These are phyloP conservation scores for Drosophila sulfurigaster DNA, from an alignment of 1,140 invertebrate genomes.

Conservation along the genomic window DNA sequence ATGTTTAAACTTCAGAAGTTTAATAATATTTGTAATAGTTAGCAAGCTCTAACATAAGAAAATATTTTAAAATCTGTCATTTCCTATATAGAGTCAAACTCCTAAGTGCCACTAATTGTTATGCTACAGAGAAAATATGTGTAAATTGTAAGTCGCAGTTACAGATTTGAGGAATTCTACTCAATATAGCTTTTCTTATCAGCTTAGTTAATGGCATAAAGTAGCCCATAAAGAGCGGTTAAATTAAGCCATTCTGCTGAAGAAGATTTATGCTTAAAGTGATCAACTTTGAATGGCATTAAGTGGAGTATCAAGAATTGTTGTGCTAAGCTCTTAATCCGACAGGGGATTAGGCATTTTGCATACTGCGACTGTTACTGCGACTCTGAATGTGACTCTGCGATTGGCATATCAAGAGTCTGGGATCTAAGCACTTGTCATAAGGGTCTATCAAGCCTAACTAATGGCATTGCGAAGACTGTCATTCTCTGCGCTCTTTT, in stretches of 20 bases:
- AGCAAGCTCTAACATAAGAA: no score
- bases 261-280: conserved; percentile 33
- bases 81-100: no score
- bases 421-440: conserved; percentile 58
- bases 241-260: conserved; percentile 4
- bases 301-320: conserved; percentile 44
- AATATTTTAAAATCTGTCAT: no score
- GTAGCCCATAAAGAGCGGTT: conserved; percentile 3
- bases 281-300: conserved; percentile 37
- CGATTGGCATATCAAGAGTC: conserved; percentile 65
- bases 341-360: conserved; percentile 71
- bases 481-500: conserved; percentile 7
- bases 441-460: conserved; percentile 28
- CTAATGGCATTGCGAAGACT: conserved; percentile 33
- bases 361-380: conserved; percentile 35
- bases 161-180: background rate
- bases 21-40: no score
- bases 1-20: background rate
- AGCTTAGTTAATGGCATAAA: conserved; percentile 23
- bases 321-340: conserved; percentile 52
- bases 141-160: background rate
- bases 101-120: no score
- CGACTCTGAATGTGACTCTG: conserved; percentile 6
- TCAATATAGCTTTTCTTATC: background rate
- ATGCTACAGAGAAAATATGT: no score